Percentiles rank a stretch among this genome's conserved stretches.
Evolutionary conservation across 2,797 vertebrate species (phyloP).

Genomic region (Tokudaia tokunoshimensis): DNA sequence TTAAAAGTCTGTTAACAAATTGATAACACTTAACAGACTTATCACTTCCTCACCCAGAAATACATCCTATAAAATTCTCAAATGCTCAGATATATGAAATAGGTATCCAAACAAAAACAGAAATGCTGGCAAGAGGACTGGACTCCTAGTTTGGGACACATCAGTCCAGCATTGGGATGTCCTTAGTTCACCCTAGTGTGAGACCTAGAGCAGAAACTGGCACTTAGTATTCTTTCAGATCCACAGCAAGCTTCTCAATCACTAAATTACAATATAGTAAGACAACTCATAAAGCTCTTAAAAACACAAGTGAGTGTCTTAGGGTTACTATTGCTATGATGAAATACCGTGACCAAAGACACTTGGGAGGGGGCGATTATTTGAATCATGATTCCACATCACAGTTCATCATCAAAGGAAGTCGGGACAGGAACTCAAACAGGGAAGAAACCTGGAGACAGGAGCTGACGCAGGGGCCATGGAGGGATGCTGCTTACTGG

Average conservation of each 20-base stretch:
- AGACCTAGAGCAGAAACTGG: background rate
- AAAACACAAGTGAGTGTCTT: background rate
- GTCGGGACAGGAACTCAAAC: background rate
- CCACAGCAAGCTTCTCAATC: background rate
- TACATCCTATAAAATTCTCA: background rate
- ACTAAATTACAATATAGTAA: background rate
- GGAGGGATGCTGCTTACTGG: background rate
- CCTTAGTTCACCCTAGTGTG: background rate
- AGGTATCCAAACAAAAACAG: background rate
- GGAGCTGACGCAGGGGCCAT: background rate
- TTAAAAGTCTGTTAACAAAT: background rate
- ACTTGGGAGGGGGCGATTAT: background rate
- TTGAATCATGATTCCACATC: background rate
- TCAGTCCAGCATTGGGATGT: too few relatives aligned
- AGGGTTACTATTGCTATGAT: background rate
- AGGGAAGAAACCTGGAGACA: background rate
- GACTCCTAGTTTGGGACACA: background rate
- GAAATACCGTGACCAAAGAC: background rate
- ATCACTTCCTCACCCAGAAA: background rate
- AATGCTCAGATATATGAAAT: background rate
- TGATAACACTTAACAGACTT: background rate
- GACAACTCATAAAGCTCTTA: background rate
- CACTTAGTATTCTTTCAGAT: background rate
- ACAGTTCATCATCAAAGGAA: background rate
- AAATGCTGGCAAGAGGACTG: background rate